Evolutionary conservation across 2,797 vertebrate genomes (phyloP), one percentile per base, ranked within the genome.

Genomic region (Falco peregrinus): DNA sequence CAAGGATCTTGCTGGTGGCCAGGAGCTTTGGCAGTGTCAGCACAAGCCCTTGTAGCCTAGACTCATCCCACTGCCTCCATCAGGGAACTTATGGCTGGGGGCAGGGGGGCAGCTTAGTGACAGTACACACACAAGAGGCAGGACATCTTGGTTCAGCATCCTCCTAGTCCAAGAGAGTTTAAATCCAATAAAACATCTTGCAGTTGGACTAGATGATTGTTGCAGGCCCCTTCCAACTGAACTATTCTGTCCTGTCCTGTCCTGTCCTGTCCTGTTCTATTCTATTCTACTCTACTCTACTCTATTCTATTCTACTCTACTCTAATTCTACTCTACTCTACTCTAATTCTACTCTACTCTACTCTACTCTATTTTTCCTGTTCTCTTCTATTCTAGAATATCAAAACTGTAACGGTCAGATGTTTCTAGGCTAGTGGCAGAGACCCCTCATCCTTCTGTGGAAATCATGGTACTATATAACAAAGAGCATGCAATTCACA

Each of bases 81-180:
- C 47, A 39, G 39, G 16, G 26, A 79, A 5, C 33, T 56, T 68
- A 14, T 1, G 1, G 35, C 22, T 0, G 0, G 31, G 11, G 21
- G 7, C 20, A 35, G 11, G 0, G 2, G 3, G 17, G 13, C 26
- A 89, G 26, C n/a, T 80, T 64, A 41, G 31, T 39, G 35, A 50
- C 7, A 57, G 4, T 39, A 53, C 18, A 59, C 18, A 16, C 17
- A 7, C 20, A 41, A 33, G 26, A 85, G 35, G 60, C 24, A 41
- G 26, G 47, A 85, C 47, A n/a, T 43, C 7, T 45, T 45, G 8
- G 6, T 33, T 86, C 33, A 77, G 11, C 24, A 77, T 61, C 13
- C 15, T 61, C 37, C 15, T 56, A 11, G 18, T 51, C 37, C 33
- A 25, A 71, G 18, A 60, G 19, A 39, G 25, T 33, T 57, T 26